Conservation (phyloP, 2,113 vertebrate genomes). For the Catagonus wagneri region DNA sequence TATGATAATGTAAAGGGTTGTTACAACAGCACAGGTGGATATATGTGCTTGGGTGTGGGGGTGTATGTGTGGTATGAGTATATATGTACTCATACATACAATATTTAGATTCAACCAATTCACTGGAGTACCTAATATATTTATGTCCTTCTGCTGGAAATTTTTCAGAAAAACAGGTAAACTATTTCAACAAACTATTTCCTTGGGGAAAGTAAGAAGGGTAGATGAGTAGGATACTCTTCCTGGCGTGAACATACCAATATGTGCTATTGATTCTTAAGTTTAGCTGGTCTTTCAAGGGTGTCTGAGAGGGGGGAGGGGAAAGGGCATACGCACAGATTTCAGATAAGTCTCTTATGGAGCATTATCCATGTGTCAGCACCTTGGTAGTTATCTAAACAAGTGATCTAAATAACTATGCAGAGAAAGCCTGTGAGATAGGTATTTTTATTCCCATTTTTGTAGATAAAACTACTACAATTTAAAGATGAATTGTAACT, state of each 20-base stretch:
- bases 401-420: neutral
- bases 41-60: neutral
- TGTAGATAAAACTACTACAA: slow-evolving; percentile 2
- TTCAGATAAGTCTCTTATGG: neutral
- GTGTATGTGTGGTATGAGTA: no score
- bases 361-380: neutral
- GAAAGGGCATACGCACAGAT: neutral
- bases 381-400: neutral
- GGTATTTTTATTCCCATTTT: neutral
- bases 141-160: neutral
- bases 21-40: neutral
- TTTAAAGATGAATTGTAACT: neutral
- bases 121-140: neutral
- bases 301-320: neutral
- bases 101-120: neutral
- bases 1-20: neutral
- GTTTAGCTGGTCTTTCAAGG: neutral
- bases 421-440: neutral
- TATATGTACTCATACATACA: neutral
- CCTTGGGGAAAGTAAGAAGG: neutral
- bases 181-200: slow-evolving; percentile 38
- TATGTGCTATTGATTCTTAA: neutral
- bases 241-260: neutral
- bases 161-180: neutral
- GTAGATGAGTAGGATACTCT: neutral